Evolutionary conservation across 2,797 vertebrate species (phyloP).

Genomic region (Peromyscus nudipes): DNA sequence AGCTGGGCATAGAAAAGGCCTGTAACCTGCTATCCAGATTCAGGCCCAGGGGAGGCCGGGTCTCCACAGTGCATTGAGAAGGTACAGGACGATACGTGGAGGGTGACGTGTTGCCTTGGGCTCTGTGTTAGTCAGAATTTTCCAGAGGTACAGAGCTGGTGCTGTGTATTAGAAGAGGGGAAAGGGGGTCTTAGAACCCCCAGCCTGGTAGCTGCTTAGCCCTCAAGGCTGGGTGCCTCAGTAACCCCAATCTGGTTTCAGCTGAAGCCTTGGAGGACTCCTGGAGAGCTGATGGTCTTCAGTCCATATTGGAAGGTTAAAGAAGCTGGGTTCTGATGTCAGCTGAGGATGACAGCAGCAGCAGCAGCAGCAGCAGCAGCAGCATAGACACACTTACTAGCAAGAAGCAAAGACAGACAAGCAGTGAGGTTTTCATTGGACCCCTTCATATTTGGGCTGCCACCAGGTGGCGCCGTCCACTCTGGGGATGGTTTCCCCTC

Average conservation of each 20-base stretch:
- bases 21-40: too few species aligned
- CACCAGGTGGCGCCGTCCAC: background rate
- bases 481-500: background rate
- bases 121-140: background rate
- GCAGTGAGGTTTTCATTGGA: too few species aligned
- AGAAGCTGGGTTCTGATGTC: background rate
- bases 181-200: background rate
- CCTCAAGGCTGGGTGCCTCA: background rate
- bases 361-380: background rate
- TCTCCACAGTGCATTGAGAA: background rate
- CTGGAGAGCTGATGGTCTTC: background rate
- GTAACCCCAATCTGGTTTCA: background rate
- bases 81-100: too few species aligned
- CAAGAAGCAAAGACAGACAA: background rate
- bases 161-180: background rate
- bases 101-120: too few species aligned
- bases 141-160: background rate
- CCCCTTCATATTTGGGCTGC: background rate
- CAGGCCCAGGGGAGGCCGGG: background rate
- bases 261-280: background rate
- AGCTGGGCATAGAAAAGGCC: background rate
- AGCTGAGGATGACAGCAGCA: background rate
- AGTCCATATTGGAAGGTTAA: background rate
- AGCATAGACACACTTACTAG: background rate
- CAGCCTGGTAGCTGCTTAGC: background rate